phyloP scores from a whole-genome alignment of 1,140 invertebrate species.

The Cryptotermes secundus region DNA sequence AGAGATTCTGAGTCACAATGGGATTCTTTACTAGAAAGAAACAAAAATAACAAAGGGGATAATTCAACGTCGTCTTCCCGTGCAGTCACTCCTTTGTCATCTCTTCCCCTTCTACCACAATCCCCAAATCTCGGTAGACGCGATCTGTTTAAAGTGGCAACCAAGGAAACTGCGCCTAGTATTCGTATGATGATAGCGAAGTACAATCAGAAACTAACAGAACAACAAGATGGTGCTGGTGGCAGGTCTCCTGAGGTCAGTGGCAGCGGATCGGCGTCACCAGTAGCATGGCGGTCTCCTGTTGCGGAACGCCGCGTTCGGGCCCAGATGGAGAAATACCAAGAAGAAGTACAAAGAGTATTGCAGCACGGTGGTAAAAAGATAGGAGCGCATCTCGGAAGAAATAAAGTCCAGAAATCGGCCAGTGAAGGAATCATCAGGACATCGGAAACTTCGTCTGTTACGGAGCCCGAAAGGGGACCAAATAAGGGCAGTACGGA shows the following conservation, averaged over 20 bases:
- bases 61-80: neutral
- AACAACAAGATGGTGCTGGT: slow-evolving; percentile 46
- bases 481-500: slow-evolving; percentile 15
- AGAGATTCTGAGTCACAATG: neutral
- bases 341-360: slow-evolving; percentile 48
- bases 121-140: slow-evolving; percentile 37
- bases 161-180: slow-evolving; percentile 62
- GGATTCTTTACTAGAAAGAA: neutral
- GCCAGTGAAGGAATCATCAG: slow-evolving; percentile 53
- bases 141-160: slow-evolving; percentile 27
- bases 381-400: neutral
- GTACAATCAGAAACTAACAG: slow-evolving; percentile 61
- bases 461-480: neutral
- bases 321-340: slow-evolving; percentile 56
- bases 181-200: slow-evolving; percentile 66
- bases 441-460: slow-evolving; percentile 25
- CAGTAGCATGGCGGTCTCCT: slow-evolving; percentile 59
- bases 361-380: slow-evolving; percentile 36
- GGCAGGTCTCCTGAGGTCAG: slow-evolving; percentile 51
- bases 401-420: slow-evolving; percentile 55
- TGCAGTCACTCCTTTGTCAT: neutral
- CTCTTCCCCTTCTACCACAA: slow-evolving; percentile 34
- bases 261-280: slow-evolving; percentile 56
- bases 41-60: neutral
- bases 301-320: slow-evolving; percentile 55